Evolutionary conservation across 92 coral and sea anemone species (phyloP), one percentile per base, ranked within the genome.

Genomic region (Phenganax stokvisi): DNA sequence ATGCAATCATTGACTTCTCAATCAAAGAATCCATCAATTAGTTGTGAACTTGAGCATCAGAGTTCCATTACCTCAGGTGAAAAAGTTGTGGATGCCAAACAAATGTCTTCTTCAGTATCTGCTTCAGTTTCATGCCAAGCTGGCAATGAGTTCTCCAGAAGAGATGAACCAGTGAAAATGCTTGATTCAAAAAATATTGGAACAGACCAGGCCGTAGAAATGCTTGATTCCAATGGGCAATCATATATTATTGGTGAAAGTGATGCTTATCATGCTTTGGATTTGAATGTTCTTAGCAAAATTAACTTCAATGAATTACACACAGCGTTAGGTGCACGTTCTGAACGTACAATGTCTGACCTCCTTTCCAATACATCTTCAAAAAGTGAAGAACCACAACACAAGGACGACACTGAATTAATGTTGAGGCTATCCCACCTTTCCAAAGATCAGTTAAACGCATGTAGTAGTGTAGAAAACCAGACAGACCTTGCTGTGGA

Each of bases 371-470:
- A 51, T 51, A 52, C 31, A 8, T 76, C 81, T 10, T 25, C 30
- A 57, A 27, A 76, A 57, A 53, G 12, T 29, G 54, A 8, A 30
- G 6, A 53, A 8, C 47, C 57, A 57, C 9, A 0, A n/a, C 63
- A 75, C 65, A 6, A 10, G 7, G 29, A 56, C 20, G 81, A 76
- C 44, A 47, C 10, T 58, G 70, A 57, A 13, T 76, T 76, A 59
- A 76, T 76, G 81, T 37, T 10, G 12, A 57, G 44, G 47, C 81
- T 76, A 7, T 76, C 81, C 28, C 54, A 76, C 47, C 81, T 76
- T 37, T 76, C 81, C 16, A 58, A 60, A 59, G 81, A 76, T 52
- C 81, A 76, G 81, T 76, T 75, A 56, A 75, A 47, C 31, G 68
- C 70, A 25, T 76, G 81, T 60, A 57, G 68, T 76, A 56, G 81